These are phyloP conservation scores for Gobio gobio DNA, from an alignment of 2,113 vertebrate genomes.

Conservation along the genomic window DNA sequence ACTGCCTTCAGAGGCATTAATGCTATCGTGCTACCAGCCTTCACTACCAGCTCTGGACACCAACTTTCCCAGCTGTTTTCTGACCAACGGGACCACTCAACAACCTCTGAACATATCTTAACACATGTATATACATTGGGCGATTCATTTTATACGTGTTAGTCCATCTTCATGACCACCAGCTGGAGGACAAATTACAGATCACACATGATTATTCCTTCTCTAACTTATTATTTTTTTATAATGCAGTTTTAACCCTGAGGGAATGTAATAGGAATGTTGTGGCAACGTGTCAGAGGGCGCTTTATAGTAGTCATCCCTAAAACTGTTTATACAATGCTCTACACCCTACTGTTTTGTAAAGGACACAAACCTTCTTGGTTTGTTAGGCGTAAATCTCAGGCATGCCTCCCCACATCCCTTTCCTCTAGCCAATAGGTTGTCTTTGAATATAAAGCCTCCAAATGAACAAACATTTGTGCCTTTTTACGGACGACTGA, in stretches of 20 bases:
- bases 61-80: not conserved
- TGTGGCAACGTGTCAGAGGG: constrained; percentile 56
- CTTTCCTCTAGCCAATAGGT: constrained; percentile 16
- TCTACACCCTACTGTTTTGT: constrained; percentile 6
- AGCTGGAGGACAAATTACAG: constrained; percentile 18
- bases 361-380: not conserved
- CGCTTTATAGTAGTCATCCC: constrained; percentile 32
- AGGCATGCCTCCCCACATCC: constrained; percentile 65
- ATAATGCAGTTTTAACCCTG: constrained; percentile 2
- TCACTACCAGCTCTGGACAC: not conserved
- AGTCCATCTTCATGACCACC: constrained; percentile 20
- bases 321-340: constrained; percentile 49
- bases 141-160: constrained; percentile 26
- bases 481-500: constrained; percentile 67
- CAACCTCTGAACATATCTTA: constrained; percentile 34
- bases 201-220: not conserved
- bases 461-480: constrained; percentile 59
- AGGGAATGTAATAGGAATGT: constrained; percentile 19
- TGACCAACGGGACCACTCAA: constrained; percentile 46
- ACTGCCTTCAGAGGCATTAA: constrained; percentile 27
- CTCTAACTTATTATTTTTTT: constrained; percentile 19
- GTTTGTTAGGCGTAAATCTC: constrained; percentile 54
- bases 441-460: constrained; percentile 27
- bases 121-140: constrained; percentile 35
- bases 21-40: constrained; percentile 15